phyloP scores from a whole-genome alignment of 2,113 vertebrate species.

The Zosterops pallidus region DNA sequence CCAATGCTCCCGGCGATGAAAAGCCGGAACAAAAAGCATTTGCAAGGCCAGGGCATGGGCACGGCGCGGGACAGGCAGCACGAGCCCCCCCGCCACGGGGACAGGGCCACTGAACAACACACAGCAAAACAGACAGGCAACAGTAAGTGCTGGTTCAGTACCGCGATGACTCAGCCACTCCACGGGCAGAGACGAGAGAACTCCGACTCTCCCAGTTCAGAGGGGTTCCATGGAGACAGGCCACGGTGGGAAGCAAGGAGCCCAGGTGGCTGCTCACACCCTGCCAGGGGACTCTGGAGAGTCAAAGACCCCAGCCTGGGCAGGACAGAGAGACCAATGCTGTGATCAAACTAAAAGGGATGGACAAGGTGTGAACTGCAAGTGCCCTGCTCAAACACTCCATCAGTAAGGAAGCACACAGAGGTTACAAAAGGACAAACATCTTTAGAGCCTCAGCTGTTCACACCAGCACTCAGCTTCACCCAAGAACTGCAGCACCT shows the following conservation, averaged over 20 bases:
- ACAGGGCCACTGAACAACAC: background rate
- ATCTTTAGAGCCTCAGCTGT: rapidly evolving
- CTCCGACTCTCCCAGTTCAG: background rate
- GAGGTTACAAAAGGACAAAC: background rate
- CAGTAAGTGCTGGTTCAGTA: background rate
- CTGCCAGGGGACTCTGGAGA: rapidly evolving
- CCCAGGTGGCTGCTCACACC: rapidly evolving
- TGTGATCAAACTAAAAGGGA: background rate
- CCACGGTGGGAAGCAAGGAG: rapidly evolving
- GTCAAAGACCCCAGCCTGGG: background rate
- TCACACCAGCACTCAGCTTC: background rate
- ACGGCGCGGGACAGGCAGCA: background rate
- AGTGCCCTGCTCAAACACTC: background rate
- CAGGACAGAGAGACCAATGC: rapidly evolving
- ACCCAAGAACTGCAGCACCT: background rate
- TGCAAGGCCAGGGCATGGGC: background rate
- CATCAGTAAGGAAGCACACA: rapidly evolving
- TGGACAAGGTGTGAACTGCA: rapidly evolving
- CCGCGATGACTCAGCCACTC: background rate
- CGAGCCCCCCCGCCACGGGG: background rate
- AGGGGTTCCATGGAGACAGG: background rate
- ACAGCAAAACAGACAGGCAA: background rate
- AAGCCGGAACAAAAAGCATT: background rate
- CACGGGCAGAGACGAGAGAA: background rate
- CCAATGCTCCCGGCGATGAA: background rate